phyloP scores from a whole-genome alignment of 2,113 vertebrate genomes.

The Hemiprocne comata region DNA sequence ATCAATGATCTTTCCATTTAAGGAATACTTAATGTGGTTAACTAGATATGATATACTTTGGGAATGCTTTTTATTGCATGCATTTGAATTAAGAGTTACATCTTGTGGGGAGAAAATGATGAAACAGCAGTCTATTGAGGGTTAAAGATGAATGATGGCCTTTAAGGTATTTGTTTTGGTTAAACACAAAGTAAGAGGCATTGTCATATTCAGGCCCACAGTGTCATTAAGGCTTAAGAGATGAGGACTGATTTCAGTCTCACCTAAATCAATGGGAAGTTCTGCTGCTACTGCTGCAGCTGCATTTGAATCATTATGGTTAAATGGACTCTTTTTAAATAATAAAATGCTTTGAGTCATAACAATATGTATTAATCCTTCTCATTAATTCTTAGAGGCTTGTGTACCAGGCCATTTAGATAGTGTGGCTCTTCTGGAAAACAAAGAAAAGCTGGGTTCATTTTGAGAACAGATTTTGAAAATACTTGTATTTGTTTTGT shows the following conservation, averaged over 20 bases:
- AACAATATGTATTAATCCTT: slow-evolving; percentile 49
- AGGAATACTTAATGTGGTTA: slow-evolving; percentile 54
- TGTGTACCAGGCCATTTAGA: not conserved
- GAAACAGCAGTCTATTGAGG: slow-evolving; percentile 44
- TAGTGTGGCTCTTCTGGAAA: not conserved
- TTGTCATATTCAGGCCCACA: slow-evolving; percentile 35
- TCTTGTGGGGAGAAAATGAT: slow-evolving; percentile 57
- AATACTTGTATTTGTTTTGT: not conserved
- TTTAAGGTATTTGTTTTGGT: slow-evolving; percentile 64
- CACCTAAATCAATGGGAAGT: slow-evolving; percentile 53
- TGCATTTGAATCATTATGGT: slow-evolving; percentile 51
- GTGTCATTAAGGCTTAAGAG: slow-evolving; percentile 43
- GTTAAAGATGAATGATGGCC: slow-evolving; percentile 57
- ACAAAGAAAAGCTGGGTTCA: not conserved
- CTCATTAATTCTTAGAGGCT: slow-evolving; percentile 24
- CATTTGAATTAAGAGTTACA: slow-evolving; percentile 58
- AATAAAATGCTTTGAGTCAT: slow-evolving; percentile 55
- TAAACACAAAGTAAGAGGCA: slow-evolving; percentile 50
- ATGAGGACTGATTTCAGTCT: slow-evolving; percentile 37
- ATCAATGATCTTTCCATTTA: slow-evolving; percentile 57
- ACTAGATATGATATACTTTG: slow-evolving; percentile 57
- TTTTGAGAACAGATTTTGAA: not conserved
- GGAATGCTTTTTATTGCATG: slow-evolving; percentile 59
- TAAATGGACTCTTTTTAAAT: slow-evolving; percentile 61
- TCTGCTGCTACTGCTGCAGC: not conserved